Conservation (phyloP, 1,140 invertebrate genomes). For the Epicauta chinensis region DNA sequence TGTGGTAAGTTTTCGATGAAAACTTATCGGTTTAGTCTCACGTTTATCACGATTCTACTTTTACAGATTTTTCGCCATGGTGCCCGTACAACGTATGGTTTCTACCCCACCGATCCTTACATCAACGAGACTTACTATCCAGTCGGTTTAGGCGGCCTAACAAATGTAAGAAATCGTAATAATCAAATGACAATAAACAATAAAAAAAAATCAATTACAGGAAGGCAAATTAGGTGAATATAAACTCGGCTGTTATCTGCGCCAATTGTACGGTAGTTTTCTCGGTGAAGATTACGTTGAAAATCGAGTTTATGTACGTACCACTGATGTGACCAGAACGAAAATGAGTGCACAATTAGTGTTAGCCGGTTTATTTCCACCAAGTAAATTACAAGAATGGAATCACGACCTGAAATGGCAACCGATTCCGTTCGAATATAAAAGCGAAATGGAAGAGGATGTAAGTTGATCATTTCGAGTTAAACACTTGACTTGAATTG, state of each 20-base stretch:
- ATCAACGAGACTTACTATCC: conserved; percentile 42
- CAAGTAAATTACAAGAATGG: conserved; percentile 25
- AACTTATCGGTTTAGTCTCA: too few species aligned
- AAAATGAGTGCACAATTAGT: conserved; percentile 26
- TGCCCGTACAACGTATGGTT: conserved; percentile 43
- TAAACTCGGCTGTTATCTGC: conserved; percentile 39
- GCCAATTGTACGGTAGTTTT: conserved; percentile 36
- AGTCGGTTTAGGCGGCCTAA: conserved; percentile 43
- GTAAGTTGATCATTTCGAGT: conserved; percentile 6
- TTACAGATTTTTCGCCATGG: conserved; percentile 45
- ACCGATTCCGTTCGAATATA: conserved; percentile 35
- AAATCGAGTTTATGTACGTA: conserved; percentile 42
- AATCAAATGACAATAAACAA: neutral
- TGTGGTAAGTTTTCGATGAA: too few species aligned
- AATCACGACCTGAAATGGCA: conserved; percentile 36
- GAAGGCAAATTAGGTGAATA: conserved; percentile 42
- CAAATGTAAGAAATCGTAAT: conserved; percentile 41
- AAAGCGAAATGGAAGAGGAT: conserved; percentile 23
- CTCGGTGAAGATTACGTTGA: conserved; percentile 38
- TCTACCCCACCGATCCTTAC: conserved; percentile 46
- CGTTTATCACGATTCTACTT: neutral
- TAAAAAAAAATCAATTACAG: conserved; percentile 36
- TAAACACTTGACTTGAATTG: conserved; percentile 2
- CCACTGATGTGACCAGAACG: conserved; percentile 22
- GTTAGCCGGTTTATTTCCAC: conserved; percentile 27